Base-by-base conservation (phyloP, 2,888 invertebrate genomes). In the Ectobius pallidus region DNA sequence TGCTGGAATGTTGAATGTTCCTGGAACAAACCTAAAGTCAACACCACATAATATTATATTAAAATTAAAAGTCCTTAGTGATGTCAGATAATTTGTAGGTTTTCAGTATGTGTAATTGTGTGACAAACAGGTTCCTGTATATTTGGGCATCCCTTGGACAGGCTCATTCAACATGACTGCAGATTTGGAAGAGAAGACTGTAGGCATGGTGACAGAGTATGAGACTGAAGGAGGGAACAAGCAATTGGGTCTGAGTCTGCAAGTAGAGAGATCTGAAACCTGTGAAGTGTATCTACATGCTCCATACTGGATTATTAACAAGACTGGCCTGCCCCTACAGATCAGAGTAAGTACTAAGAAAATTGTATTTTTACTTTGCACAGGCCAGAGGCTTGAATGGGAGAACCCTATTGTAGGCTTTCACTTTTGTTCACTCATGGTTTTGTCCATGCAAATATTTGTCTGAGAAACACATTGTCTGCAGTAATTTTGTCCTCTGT, bases 261-360 rank as follows among this genome's bases (percentile, higher is more conserved):
- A 89, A 76, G 86, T 91, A 22, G 89, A 89, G 73, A 85, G 89
- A 69, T 85, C 85, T 44, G 87, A 87, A 68, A 87, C 88, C 77
- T 88, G 90, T 82, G 87, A 90, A 75, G 82, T 94, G 70, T 87
- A 87, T 79, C 85, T 94, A 79, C 91, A 92, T 81, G 90, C 93
- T 1, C 93, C 93, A 18, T 95, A 92, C 82, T 96, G 96, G 95
- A 87, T 96, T 79, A 90, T 96, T 76, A 96, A 96, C 84, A 94
- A 94, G 83, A 92, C 94, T 3, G 93, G 93, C 16, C 83, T 96
- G 75, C 94, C 95, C 2, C 82, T 96, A 76, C 91, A 92, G 81
- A 86, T 94, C 76, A 91, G 92, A 86, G 94, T 92, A 81, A 81
- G 80, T 75, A 68, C 27, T 52, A 25, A n/a, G n/a, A n/a, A 14